Conservation (phyloP, 2,888 invertebrate species). For the Blastobasis lacticolella region DNA sequence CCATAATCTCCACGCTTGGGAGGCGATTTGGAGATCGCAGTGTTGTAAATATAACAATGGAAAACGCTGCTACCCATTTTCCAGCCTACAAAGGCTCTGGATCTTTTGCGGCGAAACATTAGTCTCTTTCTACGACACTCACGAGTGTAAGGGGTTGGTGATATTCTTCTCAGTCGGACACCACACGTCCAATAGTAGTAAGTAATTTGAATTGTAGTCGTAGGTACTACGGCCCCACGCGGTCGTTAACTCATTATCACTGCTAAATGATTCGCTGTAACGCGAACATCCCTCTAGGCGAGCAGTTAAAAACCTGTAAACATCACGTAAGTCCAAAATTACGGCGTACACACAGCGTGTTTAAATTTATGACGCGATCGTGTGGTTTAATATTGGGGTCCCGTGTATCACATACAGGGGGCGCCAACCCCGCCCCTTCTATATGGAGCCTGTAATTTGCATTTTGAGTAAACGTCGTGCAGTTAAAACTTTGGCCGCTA, state of each 20-base stretch:
- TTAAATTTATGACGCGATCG: constrained; percentile 59
- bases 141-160: not conserved
- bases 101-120: too few relatives aligned
- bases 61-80: too few relatives aligned
- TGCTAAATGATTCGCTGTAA: constrained; percentile 3
- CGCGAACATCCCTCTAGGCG: constrained; percentile 11
- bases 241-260: not conserved
- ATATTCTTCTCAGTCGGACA: too few relatives aligned
- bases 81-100: too few relatives aligned
- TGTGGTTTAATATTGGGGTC: constrained; percentile 67
- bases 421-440: constrained; percentile 41
- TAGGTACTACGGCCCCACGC: not conserved
- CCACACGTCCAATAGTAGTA: not conserved
- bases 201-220: not conserved
- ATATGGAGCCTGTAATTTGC: constrained; percentile 64
- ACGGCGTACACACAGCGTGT: constrained; percentile 41
- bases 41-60: not conserved
- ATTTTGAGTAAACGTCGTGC: constrained; percentile 63
- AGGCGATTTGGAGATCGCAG: not conserved
- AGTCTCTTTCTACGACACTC: too few relatives aligned
- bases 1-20: too few relatives aligned
- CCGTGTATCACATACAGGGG: constrained; percentile 59
- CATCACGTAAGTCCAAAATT: constrained; percentile 47
- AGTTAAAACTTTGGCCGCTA: constrained; percentile 61
- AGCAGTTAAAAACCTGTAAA: constrained; percentile 49